A percentile compares a stretch with the other conserved stretches of the same genome.
Conservation (phyloP, 2,888 invertebrate species). For the Microctonus hyperodae region DNA sequence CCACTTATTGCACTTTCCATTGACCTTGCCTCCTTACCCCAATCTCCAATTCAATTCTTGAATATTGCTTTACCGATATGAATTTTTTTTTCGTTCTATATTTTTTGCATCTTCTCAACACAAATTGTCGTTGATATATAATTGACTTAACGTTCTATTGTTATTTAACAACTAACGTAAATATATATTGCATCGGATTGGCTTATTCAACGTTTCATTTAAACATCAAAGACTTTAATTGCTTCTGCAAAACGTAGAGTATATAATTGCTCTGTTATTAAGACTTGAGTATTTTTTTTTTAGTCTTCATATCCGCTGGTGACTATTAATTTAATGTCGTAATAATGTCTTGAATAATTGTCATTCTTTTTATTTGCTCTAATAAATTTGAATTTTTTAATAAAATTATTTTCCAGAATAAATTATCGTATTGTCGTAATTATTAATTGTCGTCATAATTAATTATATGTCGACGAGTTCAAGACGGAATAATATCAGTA, state of each 20-base stretch:
- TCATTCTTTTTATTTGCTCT: not conserved
- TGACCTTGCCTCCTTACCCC: not conserved
- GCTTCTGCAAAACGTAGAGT: slow-evolving; percentile 32
- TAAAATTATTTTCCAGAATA: not conserved
- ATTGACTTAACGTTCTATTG: not conserved
- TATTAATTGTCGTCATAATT: not conserved
- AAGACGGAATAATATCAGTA: not conserved
- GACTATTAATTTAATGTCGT: not conserved
- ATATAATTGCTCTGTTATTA: slow-evolving; percentile 37
- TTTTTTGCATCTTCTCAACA: not conserved
- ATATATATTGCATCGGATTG: not conserved
- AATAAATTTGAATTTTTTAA: not conserved
- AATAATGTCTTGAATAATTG: not conserved
- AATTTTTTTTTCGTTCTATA: not conserved
- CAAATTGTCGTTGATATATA: not conserved
- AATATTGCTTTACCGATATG: not conserved
- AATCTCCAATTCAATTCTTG: not conserved
- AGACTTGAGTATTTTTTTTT: slow-evolving; percentile 11
- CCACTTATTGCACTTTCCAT: slow-evolving; percentile 16
- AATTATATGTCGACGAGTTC: slow-evolving; percentile 36
- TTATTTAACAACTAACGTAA: not conserved
- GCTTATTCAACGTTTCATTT: slow-evolving; percentile 29
- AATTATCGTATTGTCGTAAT: not conserved
- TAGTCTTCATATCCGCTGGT: slow-evolving; percentile 30
- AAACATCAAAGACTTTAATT: slow-evolving; percentile 31